Base-by-base conservation (phyloP, 2,888 invertebrate species). In the Acleris emargana region DNA sequence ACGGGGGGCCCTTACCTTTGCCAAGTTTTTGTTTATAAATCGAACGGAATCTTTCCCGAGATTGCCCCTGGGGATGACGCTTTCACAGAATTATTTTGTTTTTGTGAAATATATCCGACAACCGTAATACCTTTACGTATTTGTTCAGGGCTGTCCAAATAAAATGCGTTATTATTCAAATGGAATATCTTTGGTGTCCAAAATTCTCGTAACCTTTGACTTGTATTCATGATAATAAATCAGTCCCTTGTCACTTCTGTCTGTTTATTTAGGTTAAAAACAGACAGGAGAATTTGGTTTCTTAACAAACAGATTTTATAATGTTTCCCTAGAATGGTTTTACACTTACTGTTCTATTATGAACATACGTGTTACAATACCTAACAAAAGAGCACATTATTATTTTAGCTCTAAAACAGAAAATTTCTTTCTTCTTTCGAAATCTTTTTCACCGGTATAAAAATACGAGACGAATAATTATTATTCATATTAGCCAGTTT, bases 61-160 rank as follows among this genome's bases (percentile, higher is more conserved):
- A 69, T 68, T 70, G 58, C 64, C 74, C 72, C 13, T 25, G 73
- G 73, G 77, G 72, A 67, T 75, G 42, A 60, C 71, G 71, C 71
- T 73, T 74, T 73, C 69, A 69, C 68, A 71, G 77, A 72, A 73
- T 77, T 77, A 76, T 78, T 74, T 77, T 73, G 71, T 73, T 70
- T 72, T 73, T 59, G 68, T 63, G 58, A 76, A 68, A 64, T 69
- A 72, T 69, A 69, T 55, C 59, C 49, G 42, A 22, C 5, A 28
- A 45, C 17, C 32, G 18, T 42, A 38, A 55, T 51, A 28, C 50
- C 54, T 64, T 49, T 45, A 54, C 20, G 50, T 54, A 51, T 64
- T 60, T 54, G 45, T 57, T 57, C 45, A 57, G 43, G 43, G 28
- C 49, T 49, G 49, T 42, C 22, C 38, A 58, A 58, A 64, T 18